A percentile compares a stretch with the other conserved stretches of the same genome.
Evolutionary conservation across 2,113 vertebrate genomes (phyloP).

Genomic region (Aix galericulata): DNA sequence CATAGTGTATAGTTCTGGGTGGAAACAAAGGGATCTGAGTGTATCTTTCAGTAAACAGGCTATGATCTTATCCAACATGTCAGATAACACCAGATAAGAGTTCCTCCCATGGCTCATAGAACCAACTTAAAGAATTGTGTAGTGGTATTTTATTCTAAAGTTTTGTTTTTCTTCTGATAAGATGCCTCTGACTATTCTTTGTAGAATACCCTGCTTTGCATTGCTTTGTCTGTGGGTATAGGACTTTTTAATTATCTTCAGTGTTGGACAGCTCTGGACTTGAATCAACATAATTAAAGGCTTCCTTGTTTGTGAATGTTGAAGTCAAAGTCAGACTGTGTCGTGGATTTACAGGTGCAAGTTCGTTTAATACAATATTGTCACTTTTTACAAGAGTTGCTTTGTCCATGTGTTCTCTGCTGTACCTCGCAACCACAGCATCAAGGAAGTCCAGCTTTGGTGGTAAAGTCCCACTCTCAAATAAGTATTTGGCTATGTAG

Average conservation of each 20-base stretch:
- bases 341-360: slow-evolving; percentile 86
- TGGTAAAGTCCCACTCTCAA: slow-evolving; percentile 91
- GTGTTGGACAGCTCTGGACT: slow-evolving; percentile 87
- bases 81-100: slow-evolving; percentile 18
- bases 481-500: slow-evolving; percentile 90
- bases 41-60: not conserved
- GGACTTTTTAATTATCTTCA: slow-evolving; percentile 74
- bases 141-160: not conserved
- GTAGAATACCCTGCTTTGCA: not conserved
- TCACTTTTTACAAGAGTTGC: slow-evolving; percentile 91
- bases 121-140: slow-evolving; percentile 40
- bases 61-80: not conserved
- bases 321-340: slow-evolving; percentile 83
- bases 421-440: slow-evolving; percentile 93
- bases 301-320: slow-evolving; percentile 90
- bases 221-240: slow-evolving; percentile 1
- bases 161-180: slow-evolving; percentile 28
- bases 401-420: slow-evolving; percentile 97
- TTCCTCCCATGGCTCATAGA: not conserved
- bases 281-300: slow-evolving; percentile 82
- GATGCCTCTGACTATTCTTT: slow-evolving; percentile 41
- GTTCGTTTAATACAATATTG: slow-evolving; percentile 92
- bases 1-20: not conserved
- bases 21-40: not conserved
- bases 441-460: slow-evolving; percentile 94